phyloP scores from a whole-genome alignment of 1,140 invertebrate genomes.

The Drosophila suzukii region DNA sequence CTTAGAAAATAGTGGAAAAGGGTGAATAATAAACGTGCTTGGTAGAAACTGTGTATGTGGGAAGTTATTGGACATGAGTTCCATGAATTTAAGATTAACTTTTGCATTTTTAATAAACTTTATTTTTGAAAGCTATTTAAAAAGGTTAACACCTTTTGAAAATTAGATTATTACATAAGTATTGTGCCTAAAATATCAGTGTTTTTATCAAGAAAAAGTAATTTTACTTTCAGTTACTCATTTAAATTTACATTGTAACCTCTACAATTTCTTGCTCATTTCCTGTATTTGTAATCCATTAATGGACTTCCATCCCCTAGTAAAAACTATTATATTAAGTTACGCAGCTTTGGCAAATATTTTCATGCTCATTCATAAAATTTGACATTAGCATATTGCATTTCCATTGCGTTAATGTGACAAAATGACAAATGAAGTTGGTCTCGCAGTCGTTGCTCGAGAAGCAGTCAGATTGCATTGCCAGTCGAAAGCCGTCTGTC shows the following conservation, averaged over 20 bases:
- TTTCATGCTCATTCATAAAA: constrained; percentile 76
- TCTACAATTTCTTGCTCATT: background rate
- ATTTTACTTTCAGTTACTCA: background rate
- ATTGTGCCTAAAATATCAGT: background rate
- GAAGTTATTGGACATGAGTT: background rate
- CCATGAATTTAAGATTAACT: background rate
- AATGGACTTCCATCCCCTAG: background rate
- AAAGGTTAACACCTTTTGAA: background rate
- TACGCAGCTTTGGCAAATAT: constrained; percentile 53
- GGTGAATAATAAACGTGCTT: constrained; percentile 8
- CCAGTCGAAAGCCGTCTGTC: constrained; percentile 44
- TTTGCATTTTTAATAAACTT: background rate
- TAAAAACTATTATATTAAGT: constrained; percentile 55
- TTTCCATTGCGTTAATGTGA: constrained; percentile 82
- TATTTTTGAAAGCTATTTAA: background rate
- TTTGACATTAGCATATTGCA: constrained; percentile 82
- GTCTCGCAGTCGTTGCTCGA: constrained; percentile 20
- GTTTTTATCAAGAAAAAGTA: no score
- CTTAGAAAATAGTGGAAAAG: background rate
- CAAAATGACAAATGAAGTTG: constrained; percentile 82
- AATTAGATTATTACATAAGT: no score
- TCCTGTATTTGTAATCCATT: background rate
- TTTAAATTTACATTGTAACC: no score
- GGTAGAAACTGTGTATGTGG: background rate
- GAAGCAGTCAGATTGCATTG: constrained; percentile 11